These are phyloP conservation scores for Saguinus midas DNA, from an alignment of 2,113 vertebrate species.

Conservation along the genomic window DNA sequence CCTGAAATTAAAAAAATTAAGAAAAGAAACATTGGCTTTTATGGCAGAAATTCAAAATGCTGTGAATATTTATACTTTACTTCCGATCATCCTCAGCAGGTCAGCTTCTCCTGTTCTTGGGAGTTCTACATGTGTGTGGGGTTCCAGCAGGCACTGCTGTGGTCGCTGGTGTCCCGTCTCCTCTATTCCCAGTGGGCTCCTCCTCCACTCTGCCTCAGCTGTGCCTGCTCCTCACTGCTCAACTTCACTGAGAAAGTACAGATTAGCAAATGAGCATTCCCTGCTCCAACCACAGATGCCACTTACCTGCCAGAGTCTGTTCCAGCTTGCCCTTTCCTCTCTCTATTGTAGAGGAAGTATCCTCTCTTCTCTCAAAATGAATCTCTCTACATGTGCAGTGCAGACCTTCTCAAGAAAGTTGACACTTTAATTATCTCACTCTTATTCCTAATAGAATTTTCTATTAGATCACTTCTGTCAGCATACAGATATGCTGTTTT, in stretches of 20 bases:
- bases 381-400: not conserved
- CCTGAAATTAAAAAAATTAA: not conserved
- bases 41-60: not conserved
- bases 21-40: not conserved
- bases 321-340: not conserved
- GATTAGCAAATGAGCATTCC: not conserved
- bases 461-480: not conserved
- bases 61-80: not conserved
- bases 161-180: not conserved
- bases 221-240: not conserved
- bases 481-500: not conserved
- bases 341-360: not conserved
- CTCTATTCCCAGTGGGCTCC: not conserved
- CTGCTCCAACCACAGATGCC: no score
- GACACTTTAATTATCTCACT: not conserved
- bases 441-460: not conserved
- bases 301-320: not conserved
- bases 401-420: not conserved
- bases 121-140: accelerated
- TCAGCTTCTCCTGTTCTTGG: not conserved
- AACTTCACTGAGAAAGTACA: not conserved
- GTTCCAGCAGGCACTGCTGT: not conserved
- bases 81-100: not conserved
- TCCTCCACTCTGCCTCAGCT: not conserved
- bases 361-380: not conserved